Evolutionary conservation across 2,888 invertebrate species (phyloP).

Genomic region (Lasioglossum marginatum): DNA sequence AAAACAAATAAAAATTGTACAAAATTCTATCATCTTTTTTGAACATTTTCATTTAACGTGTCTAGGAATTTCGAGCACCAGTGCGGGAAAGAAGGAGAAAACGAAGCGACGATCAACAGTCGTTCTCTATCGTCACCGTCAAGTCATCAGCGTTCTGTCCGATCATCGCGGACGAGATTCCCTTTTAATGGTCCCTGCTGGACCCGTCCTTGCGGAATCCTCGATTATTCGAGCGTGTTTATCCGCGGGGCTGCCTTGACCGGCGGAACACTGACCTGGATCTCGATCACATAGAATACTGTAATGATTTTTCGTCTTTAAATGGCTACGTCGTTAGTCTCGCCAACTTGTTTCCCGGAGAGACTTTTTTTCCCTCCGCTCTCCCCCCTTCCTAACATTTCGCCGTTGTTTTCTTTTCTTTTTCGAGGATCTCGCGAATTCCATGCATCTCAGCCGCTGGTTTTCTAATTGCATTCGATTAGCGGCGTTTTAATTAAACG

Average conservation of each 20-base stretch:
- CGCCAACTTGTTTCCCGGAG: conserved; percentile 7
- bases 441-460: not conserved
- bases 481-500: not conserved
- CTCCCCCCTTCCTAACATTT: not conserved
- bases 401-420: not conserved
- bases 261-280: conserved; percentile 24
- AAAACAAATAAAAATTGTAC: too few relatives aligned
- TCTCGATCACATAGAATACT: conserved; percentile 8
- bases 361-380: not conserved
- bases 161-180: not conserved
- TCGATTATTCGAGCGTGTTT: conserved; percentile 39
- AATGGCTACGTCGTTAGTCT: conserved; percentile 33
- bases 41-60: not conserved
- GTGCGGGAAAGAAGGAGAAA: not conserved
- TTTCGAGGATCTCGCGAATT: not conserved
- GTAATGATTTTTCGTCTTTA: not conserved
- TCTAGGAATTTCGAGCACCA: not conserved
- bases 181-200: not conserved
- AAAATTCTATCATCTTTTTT: too few relatives aligned
- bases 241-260: conserved; percentile 5
- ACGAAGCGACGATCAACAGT: conserved; percentile 37
- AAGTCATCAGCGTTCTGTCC: conserved; percentile 5
- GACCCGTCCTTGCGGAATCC: not conserved
- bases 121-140: conserved; percentile 26
- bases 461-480: conserved; percentile 11